Evolutionary conservation across 2,113 vertebrate genomes (phyloP).

Genomic region (Mesembrinibis cayennensis): DNA sequence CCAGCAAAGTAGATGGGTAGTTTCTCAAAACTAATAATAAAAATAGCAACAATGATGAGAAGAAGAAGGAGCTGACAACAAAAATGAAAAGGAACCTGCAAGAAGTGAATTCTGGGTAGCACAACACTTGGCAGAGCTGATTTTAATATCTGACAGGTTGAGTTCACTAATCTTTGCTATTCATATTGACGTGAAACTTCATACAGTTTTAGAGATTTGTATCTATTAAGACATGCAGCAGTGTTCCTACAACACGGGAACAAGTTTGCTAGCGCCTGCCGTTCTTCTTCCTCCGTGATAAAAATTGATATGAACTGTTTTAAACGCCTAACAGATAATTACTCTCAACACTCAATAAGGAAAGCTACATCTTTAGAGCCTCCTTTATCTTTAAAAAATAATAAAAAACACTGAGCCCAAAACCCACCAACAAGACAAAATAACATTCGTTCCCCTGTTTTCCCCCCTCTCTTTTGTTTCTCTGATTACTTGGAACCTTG

Average conservation of each 20-base stretch:
- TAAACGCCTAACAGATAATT: constrained; percentile 75
- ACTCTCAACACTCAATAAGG: constrained; percentile 57
- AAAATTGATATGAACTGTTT: constrained; percentile 75
- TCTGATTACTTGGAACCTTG: constrained; percentile 88
- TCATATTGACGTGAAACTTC: constrained; percentile 67
- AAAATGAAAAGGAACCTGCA: constrained; percentile 16
- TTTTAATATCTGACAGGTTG: constrained; percentile 71
- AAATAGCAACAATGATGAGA: constrained; percentile 34
- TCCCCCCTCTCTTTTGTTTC: constrained; percentile 69
- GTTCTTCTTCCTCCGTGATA: constrained; percentile 66
- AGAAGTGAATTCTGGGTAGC: constrained; percentile 55
- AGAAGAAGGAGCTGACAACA: constrained; percentile 34
- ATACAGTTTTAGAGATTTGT: constrained; percentile 68
- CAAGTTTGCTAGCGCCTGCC: constrained; percentile 77
- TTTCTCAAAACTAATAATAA: constrained; percentile 53
- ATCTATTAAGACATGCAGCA: constrained; percentile 57
- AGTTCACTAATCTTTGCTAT: constrained; percentile 66
- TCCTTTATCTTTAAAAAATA: constrained; percentile 71
- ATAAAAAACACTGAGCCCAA: not conserved
- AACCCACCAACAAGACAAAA: not conserved
- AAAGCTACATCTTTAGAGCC: constrained; percentile 49
- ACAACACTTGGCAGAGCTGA: constrained; percentile 43
- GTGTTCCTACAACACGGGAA: constrained; percentile 67
- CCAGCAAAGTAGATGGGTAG: not conserved
- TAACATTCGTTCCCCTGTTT: not conserved